These are phyloP conservation scores for Neelides folsomi DNA, from an alignment of 2,888 invertebrate genomes.

Conservation along the genomic window DNA sequence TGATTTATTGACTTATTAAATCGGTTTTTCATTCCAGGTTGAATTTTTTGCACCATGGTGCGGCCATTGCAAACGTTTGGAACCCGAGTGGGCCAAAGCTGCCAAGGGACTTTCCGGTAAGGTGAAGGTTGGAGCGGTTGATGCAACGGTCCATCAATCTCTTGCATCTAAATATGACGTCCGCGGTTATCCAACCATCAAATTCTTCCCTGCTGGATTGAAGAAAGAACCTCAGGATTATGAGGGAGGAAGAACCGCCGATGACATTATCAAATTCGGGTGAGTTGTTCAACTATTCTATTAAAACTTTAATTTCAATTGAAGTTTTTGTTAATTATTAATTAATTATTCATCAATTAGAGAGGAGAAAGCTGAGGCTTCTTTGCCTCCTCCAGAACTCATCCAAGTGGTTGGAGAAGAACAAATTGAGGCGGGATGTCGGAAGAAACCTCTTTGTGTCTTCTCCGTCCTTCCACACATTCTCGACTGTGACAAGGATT, in stretches of 20 bases:
- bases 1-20: not conserved
- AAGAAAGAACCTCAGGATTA: slow-evolving; percentile 61
- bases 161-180: slow-evolving; percentile 75
- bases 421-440: slow-evolving; percentile 60
- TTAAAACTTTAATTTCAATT: no score
- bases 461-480: slow-evolving; percentile 87
- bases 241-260: slow-evolving; percentile 78
- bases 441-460: slow-evolving; percentile 76
- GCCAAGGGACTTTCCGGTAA: slow-evolving; percentile 91
- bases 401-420: slow-evolving; percentile 50
- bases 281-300: no score
- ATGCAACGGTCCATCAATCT: slow-evolving; percentile 78
- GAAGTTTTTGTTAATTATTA: no score
- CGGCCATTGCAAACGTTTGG: slow-evolving; percentile 87
- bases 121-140: slow-evolving; percentile 85
- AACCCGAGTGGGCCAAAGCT: slow-evolving; percentile 91
- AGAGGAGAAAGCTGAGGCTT: slow-evolving; percentile 58
- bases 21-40: not conserved
- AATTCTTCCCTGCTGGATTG: slow-evolving; percentile 66
- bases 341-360: no score
- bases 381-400: slow-evolving; percentile 79
- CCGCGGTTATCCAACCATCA: slow-evolving; percentile 87
- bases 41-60: slow-evolving; percentile 82
- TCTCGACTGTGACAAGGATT: slow-evolving; percentile 84
- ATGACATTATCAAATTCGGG: slow-evolving; percentile 69